These are phyloP conservation scores for Leptarthrus brevirostris DNA, from an alignment of 2,888 invertebrate species.

Conservation along the genomic window DNA sequence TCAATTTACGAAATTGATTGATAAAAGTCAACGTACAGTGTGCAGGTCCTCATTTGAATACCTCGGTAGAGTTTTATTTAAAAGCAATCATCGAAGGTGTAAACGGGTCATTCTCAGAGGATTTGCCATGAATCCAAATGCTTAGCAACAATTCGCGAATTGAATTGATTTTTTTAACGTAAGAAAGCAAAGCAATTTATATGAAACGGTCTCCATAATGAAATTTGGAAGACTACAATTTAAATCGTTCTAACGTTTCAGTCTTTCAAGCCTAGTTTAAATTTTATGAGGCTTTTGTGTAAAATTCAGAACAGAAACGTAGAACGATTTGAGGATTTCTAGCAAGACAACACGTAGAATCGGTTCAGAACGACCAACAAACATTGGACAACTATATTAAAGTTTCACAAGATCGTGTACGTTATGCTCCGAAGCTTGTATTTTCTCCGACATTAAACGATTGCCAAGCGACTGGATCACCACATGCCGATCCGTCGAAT, in stretches of 20 bases:
- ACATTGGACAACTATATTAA: constrained; percentile 45
- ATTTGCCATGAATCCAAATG: not conserved
- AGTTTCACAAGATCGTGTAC: constrained; percentile 38
- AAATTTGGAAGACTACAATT: no score
- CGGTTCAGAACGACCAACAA: constrained; percentile 10
- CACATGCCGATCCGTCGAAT: not conserved
- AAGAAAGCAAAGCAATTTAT: no score
- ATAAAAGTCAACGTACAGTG: constrained; percentile 39
- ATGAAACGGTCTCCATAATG: no score
- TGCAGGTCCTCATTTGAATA: constrained; percentile 41
- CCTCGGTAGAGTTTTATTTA: not conserved
- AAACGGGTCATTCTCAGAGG: not conserved
- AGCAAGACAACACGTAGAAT: no score
- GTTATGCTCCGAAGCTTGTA: constrained; percentile 23
- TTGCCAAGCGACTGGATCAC: not conserved
- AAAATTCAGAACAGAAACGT: no score
- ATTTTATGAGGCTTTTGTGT: no score
- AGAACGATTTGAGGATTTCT: no score
- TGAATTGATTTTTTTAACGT: no score
- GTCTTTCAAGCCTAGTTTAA: no score
- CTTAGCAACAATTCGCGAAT: not conserved
- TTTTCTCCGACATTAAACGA: constrained; percentile 25
- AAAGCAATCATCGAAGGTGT: not conserved
- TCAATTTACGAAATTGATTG: constrained; percentile 53
- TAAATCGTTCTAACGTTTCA: no score